Evolutionary conservation across 2,888 invertebrate genomes (phyloP).

Genomic region (Nomada lathburiana): DNA sequence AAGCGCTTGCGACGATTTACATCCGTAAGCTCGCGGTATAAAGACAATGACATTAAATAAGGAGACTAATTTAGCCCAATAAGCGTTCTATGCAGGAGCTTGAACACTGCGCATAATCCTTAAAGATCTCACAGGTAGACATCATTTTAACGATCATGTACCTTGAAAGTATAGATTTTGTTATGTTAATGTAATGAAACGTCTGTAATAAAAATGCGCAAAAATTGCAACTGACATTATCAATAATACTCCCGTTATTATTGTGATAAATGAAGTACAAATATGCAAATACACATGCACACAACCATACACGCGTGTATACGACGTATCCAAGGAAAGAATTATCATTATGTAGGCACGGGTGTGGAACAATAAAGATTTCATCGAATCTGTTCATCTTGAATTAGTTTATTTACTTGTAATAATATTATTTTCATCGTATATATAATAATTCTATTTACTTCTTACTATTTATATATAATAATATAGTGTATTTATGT

Average conservation of each 20-base stretch:
- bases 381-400: constrained; percentile 79
- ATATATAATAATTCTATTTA: constrained; percentile 78
- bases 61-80: constrained; percentile 70
- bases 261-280: constrained; percentile 60
- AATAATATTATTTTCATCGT: constrained; percentile 82
- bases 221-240: constrained; percentile 69
- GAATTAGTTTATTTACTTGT: constrained; percentile 84
- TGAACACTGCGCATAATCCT: constrained; percentile 81
- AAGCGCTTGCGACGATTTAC: constrained; percentile 75
- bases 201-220: constrained; percentile 82
- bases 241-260: constrained; percentile 61
- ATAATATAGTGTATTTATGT: constrained; percentile 84
- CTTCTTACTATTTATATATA: constrained; percentile 79
- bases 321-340: constrained; percentile 17
- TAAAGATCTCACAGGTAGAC: constrained; percentile 82
- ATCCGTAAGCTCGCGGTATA: constrained; percentile 48
- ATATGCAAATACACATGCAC: background rate
- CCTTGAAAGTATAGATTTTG: constrained; percentile 84
- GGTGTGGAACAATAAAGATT: constrained; percentile 60
- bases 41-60: constrained; percentile 62
- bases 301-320: background rate
- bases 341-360: constrained; percentile 40
- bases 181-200: constrained; percentile 83
- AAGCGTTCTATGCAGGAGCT: constrained; percentile 71
- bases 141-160: constrained; percentile 83